Percentiles rank a stretch among this genome's conserved stretches.
Evolutionary conservation across 37 sponge, comb jelly and placozoan genomes (phyloP).

Genomic region (Sycon ciliatum): DNA sequence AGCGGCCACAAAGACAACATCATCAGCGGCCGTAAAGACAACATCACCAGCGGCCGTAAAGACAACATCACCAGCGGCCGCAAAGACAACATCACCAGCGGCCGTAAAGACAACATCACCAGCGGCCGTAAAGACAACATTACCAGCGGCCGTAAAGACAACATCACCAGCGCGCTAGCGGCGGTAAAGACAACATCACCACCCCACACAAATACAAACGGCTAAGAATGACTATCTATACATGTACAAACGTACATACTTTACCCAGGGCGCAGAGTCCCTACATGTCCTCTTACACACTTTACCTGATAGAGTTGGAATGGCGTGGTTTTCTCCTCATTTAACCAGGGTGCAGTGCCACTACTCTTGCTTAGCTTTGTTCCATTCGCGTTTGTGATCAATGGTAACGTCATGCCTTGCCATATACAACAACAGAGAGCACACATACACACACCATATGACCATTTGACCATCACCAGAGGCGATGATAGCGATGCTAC

Average conservation of each 20-base stretch:
- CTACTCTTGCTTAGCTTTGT: slow-evolving; percentile 71
- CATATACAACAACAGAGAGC: too few species aligned
- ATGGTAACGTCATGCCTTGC: slow-evolving; percentile 54
- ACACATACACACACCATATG: too few species aligned
- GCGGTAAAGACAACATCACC: slow-evolving; percentile 20
- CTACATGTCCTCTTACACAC: slow-evolving; percentile 16
- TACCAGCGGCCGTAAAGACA: too few species aligned
- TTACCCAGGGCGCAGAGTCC: neutral
- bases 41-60: too few species aligned
- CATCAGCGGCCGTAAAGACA: too few species aligned
- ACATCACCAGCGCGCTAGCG: slow-evolving; percentile 40
- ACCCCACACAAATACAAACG: neutral
- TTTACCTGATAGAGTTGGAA: slow-evolving; percentile 70
- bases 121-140: too few species aligned
- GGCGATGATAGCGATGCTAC: too few species aligned
- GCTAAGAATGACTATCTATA: neutral
- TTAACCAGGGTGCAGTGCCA: slow-evolving; percentile 65
- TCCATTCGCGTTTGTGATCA: slow-evolving; percentile 42
- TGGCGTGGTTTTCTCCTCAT: slow-evolving; percentile 43
- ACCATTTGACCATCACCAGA: too few species aligned
- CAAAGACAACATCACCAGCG: too few species aligned
- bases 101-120: too few species aligned
- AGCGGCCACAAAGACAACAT: too few species aligned
- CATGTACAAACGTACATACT: slow-evolving; percentile 1
- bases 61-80: too few species aligned